phyloP scores from a whole-genome alignment of 2,888 invertebrate species.

The Drosophila borborema region DNA sequence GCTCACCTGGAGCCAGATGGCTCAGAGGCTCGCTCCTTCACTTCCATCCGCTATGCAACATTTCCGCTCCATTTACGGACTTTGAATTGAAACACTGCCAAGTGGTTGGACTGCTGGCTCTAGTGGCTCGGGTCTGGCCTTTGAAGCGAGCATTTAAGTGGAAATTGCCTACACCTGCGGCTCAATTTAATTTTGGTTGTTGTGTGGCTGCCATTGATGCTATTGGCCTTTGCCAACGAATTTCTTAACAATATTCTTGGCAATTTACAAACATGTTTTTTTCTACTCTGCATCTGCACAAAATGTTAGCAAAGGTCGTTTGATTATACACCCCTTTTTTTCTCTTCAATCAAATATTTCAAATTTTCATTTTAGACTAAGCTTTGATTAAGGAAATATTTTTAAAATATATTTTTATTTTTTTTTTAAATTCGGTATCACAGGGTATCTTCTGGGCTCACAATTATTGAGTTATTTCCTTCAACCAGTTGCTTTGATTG shows the following conservation, averaged over 20 bases:
- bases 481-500: slow-evolving; percentile 48
- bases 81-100: slow-evolving; percentile 73
- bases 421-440: neutral
- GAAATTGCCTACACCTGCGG: slow-evolving; percentile 80
- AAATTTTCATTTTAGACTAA: neutral
- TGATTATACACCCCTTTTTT: too few relatives aligned
- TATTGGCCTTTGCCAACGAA: slow-evolving; percentile 38
- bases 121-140: slow-evolving; percentile 33
- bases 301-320: neutral
- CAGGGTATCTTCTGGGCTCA: neutral
- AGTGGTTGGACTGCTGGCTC: slow-evolving; percentile 19
- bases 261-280: slow-evolving; percentile 1
- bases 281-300: neutral
- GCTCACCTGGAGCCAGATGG: slow-evolving; percentile 9
- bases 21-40: neutral
- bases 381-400: neutral
- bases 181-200: slow-evolving; percentile 76
- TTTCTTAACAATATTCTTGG: slow-evolving; percentile 25
- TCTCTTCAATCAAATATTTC: neutral
- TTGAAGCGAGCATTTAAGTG: slow-evolving; percentile 72
- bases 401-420: neutral
- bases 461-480: neutral
- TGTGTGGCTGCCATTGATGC: slow-evolving; percentile 44
- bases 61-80: slow-evolving; percentile 77
- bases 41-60: slow-evolving; percentile 42